These are phyloP conservation scores for Calameuta filiformis DNA, from an alignment of 2,888 invertebrate species.

Conservation along the genomic window DNA sequence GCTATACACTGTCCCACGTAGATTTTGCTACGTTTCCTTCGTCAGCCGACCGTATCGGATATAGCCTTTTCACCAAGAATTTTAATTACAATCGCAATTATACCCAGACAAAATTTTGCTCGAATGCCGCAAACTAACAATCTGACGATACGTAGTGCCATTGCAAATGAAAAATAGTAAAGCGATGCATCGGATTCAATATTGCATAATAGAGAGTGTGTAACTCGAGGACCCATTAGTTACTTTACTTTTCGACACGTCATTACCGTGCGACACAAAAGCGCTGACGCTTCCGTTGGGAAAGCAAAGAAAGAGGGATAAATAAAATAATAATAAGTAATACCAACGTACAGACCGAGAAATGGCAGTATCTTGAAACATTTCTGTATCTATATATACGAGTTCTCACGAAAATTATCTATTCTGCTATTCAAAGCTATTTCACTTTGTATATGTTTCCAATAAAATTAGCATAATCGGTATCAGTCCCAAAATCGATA, in stretches of 20 bases:
- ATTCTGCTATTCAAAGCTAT: background rate
- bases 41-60: background rate
- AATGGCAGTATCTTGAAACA: background rate
- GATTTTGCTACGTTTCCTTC: background rate
- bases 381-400: background rate
- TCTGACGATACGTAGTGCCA: constrained; percentile 23
- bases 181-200: constrained; percentile 21
- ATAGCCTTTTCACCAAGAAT: constrained; percentile 50
- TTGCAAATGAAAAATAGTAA: background rate
- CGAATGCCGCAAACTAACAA: constrained; percentile 51
- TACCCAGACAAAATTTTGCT: constrained; percentile 47
- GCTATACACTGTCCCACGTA: background rate
- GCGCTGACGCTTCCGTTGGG: background rate
- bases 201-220: constrained; percentile 25
- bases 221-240: background rate
- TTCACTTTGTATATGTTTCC: background rate
- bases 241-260: constrained; percentile 32
- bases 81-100: constrained; percentile 64
- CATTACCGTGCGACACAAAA: constrained; percentile 30
- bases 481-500: background rate
- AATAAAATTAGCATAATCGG: background rate
- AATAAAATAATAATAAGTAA: background rate
- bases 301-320: background rate
- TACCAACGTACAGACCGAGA: background rate
- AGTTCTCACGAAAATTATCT: background rate